phyloP scores from a whole-genome alignment of 2,113 vertebrate genomes.

The Uropsilus gracilis region DNA sequence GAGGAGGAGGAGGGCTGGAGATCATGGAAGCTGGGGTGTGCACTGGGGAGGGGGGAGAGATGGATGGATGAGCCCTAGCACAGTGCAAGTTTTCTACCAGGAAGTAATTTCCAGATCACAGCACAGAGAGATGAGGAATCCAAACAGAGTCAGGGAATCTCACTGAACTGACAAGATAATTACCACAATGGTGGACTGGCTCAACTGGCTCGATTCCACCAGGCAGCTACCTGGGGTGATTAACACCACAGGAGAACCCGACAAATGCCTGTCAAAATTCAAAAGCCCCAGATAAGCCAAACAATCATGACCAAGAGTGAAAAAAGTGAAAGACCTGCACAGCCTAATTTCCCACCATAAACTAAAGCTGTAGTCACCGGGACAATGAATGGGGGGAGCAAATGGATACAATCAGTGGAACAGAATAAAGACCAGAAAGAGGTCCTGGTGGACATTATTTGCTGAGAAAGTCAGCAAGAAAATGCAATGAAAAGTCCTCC shows the following conservation, averaged over 20 bases:
- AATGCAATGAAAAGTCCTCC: neutral
- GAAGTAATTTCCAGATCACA: neutral
- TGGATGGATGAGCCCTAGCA: neutral
- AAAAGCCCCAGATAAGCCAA: neutral
- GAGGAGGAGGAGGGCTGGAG: neutral
- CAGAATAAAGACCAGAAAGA: neutral
- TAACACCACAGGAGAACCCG: neutral
- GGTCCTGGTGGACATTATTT: neutral
- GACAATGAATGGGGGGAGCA: neutral
- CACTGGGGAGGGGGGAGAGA: too few species aligned
- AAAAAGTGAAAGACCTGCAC: neutral
- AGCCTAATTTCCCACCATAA: neutral
- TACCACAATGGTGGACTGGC: neutral
- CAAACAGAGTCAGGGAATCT: neutral
- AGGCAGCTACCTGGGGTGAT: neutral
- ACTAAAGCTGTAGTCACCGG: neutral
- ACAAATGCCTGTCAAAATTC: neutral
- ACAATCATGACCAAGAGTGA: neutral
- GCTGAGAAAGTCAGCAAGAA: neutral
- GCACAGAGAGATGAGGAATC: neutral
- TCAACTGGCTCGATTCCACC: neutral
- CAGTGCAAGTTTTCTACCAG: neutral
- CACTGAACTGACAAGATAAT: neutral
- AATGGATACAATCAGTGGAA: neutral
- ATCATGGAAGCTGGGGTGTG: neutral